A percentile compares a stretch with the other conserved stretches of the same genome.
Conservation (phyloP, 1,140 invertebrate genomes). For the Phenacoccus solenopsis region DNA sequence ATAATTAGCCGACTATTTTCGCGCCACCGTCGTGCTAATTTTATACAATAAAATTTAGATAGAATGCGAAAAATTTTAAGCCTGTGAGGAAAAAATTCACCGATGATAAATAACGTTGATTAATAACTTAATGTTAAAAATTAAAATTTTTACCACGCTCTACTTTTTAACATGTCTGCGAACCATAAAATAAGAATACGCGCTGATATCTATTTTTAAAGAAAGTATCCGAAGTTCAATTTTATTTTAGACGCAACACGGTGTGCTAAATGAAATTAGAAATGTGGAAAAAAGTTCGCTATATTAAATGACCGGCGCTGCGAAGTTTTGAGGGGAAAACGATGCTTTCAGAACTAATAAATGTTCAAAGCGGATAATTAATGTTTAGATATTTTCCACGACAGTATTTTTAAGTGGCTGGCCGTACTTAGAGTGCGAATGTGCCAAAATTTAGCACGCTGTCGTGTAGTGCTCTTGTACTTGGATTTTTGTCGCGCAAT, state of each 20-base stretch:
- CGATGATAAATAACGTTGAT: not conserved
- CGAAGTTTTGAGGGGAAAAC: not conserved
- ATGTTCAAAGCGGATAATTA: not conserved
- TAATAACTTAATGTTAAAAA: not conserved
- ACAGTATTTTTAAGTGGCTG: not conserved
- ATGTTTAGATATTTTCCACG: not conserved
- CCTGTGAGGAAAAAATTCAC: not conserved
- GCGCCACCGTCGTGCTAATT: too few species aligned
- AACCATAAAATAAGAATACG: not conserved
- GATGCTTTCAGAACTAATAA: not conserved
- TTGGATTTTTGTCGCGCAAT: too few species aligned
- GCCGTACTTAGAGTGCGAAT: not conserved
- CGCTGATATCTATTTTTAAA: not conserved
- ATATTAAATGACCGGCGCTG: too few species aligned
- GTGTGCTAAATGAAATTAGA: constrained; percentile 2
- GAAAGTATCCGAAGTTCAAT: not conserved
- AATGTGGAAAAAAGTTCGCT: not conserved
- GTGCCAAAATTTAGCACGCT: not conserved
- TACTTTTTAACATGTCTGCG: not conserved
- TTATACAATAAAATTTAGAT: not conserved
- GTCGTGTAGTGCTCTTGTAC: not conserved
- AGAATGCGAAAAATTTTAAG: not conserved
- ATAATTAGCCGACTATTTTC: too few species aligned
- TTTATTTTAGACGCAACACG: not conserved
- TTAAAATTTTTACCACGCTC: not conserved